Evolutionary conservation across 1,140 invertebrate genomes (phyloP).

Genomic region (honey bee (Apis mellifera)): Amel_HAv3.1 CM009942.2:6339001-6339500

Average conservation of each 20-base stretch:
- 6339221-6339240: too few relatives aligned
- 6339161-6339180: too few relatives aligned
- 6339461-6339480: neutral
- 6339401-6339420: slow-evolving; percentile 65
- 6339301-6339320: slow-evolving; percentile 68
- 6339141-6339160: too few relatives aligned
- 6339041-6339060: too few relatives aligned
- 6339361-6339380: slow-evolving; percentile 59
- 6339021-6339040: too few relatives aligned
- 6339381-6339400: slow-evolving; percentile 70
- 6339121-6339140: too few relatives aligned
- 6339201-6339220: too few relatives aligned
- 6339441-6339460: slow-evolving; percentile 52
- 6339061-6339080: too few relatives aligned
- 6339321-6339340: slow-evolving; percentile 28
- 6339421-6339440: slow-evolving; percentile 61
- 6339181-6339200: too few relatives aligned
- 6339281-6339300: slow-evolving; percentile 74
- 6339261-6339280: slow-evolving; percentile 66
- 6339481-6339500: slow-evolving; percentile 49
- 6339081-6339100: too few relatives aligned
- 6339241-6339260: neutral
- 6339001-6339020: too few relatives aligned
- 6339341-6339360: slow-evolving; percentile 52
- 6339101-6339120: too few relatives aligned